These are phyloP conservation scores for Hypsibius dujardini DNA, from an alignment of 1,140 invertebrate genomes.

Conservation along the genomic window DNA sequence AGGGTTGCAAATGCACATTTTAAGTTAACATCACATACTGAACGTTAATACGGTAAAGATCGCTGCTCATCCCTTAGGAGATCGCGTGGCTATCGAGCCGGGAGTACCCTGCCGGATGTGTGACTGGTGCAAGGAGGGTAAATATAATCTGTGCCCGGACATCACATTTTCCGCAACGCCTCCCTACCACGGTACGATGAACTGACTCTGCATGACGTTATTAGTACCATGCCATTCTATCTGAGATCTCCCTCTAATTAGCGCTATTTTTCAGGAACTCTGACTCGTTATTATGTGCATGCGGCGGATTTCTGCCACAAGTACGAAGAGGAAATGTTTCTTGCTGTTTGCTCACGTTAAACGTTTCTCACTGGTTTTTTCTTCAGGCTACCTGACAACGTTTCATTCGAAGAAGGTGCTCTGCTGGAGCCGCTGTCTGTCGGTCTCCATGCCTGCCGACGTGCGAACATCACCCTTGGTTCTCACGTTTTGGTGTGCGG, in stretches of 20 bases:
- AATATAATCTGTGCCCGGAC: slow-evolving; percentile 71
- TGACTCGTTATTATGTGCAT: slow-evolving; percentile 25
- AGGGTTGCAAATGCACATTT: slow-evolving; percentile 1
- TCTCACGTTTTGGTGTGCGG: slow-evolving; percentile 65
- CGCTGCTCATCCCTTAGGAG: slow-evolving; percentile 40
- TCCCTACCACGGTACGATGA: slow-evolving; percentile 64
- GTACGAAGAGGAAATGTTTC: slow-evolving; percentile 20
- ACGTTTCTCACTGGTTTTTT: neutral
- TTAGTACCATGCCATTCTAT: too few species aligned
- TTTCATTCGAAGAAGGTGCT: slow-evolving; percentile 77
- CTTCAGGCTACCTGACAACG: slow-evolving; percentile 62
- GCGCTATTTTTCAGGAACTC: slow-evolving; percentile 23
- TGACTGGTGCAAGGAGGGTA: slow-evolving; percentile 61
- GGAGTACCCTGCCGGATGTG: slow-evolving; percentile 70
- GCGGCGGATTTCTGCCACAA: slow-evolving; percentile 27
- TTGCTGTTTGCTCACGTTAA: too few species aligned
- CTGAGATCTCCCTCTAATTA: too few species aligned
- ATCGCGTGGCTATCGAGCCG: slow-evolving; percentile 80
- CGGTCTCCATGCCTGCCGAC: slow-evolving; percentile 70
- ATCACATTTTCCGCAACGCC: slow-evolving; percentile 78
- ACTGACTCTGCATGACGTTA: slow-evolving; percentile 25
- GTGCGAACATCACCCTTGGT: slow-evolving; percentile 52
- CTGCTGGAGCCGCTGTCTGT: slow-evolving; percentile 78
- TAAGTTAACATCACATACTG: slow-evolving; percentile 13
- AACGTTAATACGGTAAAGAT: slow-evolving; percentile 19